Conservation (phyloP, 2,888 invertebrate species). For the Catotricha subobsoleta region DNA sequence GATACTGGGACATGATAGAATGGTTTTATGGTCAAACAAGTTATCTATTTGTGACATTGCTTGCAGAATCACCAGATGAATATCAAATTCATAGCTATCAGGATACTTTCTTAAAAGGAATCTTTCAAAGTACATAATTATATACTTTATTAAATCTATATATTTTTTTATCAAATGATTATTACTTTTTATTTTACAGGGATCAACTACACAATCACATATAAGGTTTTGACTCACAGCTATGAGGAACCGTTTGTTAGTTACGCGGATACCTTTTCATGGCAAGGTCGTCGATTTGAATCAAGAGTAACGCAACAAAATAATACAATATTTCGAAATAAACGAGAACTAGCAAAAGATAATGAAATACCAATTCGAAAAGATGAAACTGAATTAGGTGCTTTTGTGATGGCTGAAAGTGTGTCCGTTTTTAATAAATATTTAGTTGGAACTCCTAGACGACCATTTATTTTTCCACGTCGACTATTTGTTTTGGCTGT, state of each 20-base stretch:
- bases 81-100: background rate
- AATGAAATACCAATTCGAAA: background rate
- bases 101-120: background rate
- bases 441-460: conserved; percentile 9
- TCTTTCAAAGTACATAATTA: background rate
- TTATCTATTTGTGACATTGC: background rate
- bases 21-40: background rate
- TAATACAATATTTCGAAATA: background rate
- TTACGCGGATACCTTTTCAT: background rate
- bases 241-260: background rate
- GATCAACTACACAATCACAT: background rate
- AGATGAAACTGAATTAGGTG: conserved; percentile 8
- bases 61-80: background rate
- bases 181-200: background rate
- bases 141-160: too few relatives aligned
- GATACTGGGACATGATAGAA: background rate
- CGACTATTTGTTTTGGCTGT: conserved; percentile 9
- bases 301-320: background rate
- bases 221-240: background rate
- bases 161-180: background rate
- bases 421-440: conserved; percentile 8
- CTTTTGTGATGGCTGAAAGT: conserved; percentile 8
- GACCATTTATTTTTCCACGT: conserved; percentile 10
- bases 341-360: background rate
- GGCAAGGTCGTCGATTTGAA: background rate